Evolutionary conservation across 2,113 vertebrate genomes (phyloP), one percentile per base, ranked within the genome.

Genomic region (Hylia prasina): DNA sequence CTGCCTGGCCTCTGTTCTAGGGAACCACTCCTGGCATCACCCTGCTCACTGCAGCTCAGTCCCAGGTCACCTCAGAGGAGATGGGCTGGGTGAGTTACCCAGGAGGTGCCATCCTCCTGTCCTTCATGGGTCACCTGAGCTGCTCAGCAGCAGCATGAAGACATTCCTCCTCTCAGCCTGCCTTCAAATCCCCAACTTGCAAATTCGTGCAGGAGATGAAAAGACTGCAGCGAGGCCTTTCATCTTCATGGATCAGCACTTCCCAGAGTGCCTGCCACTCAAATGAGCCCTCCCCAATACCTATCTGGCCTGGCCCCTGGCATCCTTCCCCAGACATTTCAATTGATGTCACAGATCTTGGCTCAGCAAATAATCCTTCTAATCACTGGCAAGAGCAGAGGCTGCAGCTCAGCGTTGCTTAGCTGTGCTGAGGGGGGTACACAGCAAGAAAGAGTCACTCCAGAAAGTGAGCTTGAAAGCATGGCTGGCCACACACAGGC

Each of bases 321-420:
- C 44, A 81, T 71, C 56, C 56, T 84, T 83, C 87, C 64, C 76
- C 76, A 78, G 77, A 89, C 79, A 83, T 81, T 95, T 64, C 93
- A 92, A 68, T 56, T 93, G 93, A 71, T 96, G 88, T 64, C 72
- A 82, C 90, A 65, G 93, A 86, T 96, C 71, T 71, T 42, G 77
- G 92, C 92, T 92, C 83, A 76, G 57, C 48, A 94, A 90, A 90
- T 88, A 96, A 95, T 83, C 92, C 86, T 92, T 88, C 90, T 94
- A 87, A 95, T 93, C 80, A 77, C 68, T 71, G 82, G 71, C 88
- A 90, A 53, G 85, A 90, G 24, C 35, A 88, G 71, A 89, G 82
- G 75, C 82, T 94, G 68, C 85, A 86, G 84, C 87, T 91, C 85
- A 48, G 63, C 2, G 0, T 50, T 95, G 66, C 71, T 96, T 42